A percentile compares a stretch with the other conserved stretches of the same genome.
Conservation (phyloP, 2,113 vertebrate species). For the Dicerorhinus sumatrensis region DNA sequence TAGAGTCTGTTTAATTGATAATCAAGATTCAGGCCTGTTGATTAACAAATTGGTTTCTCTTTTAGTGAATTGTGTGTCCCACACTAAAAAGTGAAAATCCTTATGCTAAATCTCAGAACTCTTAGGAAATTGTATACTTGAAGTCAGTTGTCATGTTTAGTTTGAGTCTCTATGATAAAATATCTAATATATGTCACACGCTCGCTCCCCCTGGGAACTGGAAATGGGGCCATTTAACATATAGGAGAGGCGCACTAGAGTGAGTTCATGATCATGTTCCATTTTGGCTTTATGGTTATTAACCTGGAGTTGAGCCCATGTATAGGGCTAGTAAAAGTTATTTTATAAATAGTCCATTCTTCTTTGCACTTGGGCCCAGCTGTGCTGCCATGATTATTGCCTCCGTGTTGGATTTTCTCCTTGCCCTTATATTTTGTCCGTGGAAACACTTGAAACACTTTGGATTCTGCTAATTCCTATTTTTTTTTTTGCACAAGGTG, state of each 20-base stretch:
- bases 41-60: slow-evolving; percentile 77
- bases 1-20: slow-evolving; percentile 84
- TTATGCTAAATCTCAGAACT: not conserved
- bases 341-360: not conserved
- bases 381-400: not conserved
- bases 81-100: slow-evolving; percentile 59
- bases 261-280: not conserved
- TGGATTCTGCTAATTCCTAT: not conserved
- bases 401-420: not conserved
- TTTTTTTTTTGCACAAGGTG: not conserved
- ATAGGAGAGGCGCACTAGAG: not conserved
- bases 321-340: not conserved
- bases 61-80: slow-evolving; percentile 77
- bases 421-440: not conserved
- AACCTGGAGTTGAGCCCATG: not conserved
- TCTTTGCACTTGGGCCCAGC: not conserved
- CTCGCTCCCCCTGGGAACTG: not conserved
- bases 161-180: slow-evolving; percentile 39
- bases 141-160: slow-evolving; percentile 30
- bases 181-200: not conserved
- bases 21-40: slow-evolving; percentile 79
- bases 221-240: not conserved
- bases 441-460: not conserved
- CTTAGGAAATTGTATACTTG: not conserved
- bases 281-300: not conserved